Conservation (phyloP, 2,888 invertebrate species). For the Pseudeuparius sepicola region DNA sequence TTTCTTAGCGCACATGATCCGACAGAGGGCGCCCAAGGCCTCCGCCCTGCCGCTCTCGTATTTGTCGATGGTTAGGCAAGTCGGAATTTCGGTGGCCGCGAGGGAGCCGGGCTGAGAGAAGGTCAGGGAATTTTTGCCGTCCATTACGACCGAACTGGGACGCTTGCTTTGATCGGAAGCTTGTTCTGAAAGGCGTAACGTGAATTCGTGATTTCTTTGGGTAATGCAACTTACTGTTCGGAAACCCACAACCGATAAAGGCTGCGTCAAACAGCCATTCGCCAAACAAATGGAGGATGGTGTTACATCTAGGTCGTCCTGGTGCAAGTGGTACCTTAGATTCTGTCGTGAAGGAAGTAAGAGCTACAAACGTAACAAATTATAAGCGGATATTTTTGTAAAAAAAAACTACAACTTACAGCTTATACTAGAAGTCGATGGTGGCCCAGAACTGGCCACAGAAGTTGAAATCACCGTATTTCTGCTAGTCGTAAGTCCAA, state of each 20-base stretch:
- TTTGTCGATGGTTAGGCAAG: constrained; percentile 62
- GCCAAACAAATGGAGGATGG: constrained; percentile 89
- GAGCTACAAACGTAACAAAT: constrained; percentile 45
- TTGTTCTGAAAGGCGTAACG: constrained; percentile 35
- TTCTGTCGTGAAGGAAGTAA: constrained; percentile 43
- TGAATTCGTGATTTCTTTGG: too few relatives aligned
- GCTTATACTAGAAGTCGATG: constrained; percentile 55
- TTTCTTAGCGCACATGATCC: constrained; percentile 92
- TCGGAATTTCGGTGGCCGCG: constrained; percentile 57
- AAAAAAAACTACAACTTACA: constrained; percentile 41
- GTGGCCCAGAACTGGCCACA: constrained; percentile 61
- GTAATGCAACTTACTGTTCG: too few relatives aligned
- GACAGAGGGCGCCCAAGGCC: constrained; percentile 88
- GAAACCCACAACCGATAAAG: constrained; percentile 67
- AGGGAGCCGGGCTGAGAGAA: constrained; percentile 56
- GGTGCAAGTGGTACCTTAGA: constrained; percentile 51
- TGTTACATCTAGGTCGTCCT: constrained; percentile 84
- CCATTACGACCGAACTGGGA: constrained; percentile 57
- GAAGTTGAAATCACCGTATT: constrained; percentile 56
- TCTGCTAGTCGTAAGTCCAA: constrained; percentile 66
- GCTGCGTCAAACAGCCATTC: constrained; percentile 96
- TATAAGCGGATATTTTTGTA: background rate
- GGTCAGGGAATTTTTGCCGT: constrained; percentile 45
- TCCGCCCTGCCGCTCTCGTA: constrained; percentile 85
- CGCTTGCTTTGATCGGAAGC: constrained; percentile 46